Base-by-base conservation (phyloP, 2,888 invertebrate genomes). In the Protula sp. region DNA sequence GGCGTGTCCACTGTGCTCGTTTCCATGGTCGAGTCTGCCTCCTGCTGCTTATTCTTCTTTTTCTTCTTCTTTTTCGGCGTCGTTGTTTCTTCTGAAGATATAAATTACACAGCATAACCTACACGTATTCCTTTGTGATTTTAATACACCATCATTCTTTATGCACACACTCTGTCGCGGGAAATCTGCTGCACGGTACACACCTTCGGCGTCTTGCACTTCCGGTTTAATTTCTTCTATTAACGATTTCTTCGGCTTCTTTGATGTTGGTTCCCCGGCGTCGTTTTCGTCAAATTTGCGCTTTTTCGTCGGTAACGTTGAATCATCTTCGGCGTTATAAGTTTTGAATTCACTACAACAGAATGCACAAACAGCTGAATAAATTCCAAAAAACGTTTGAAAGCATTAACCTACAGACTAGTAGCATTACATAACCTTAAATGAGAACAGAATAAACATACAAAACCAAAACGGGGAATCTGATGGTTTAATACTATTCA, bases 311-410 rank as follows among this genome's bases (percentile, higher is more conserved):
- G 87, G 86, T 47, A 94, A 79, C 0, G 93, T 92, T 51, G 89
- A 90, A 82, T 95, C 95, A 0, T 87, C 88, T 2, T 88, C 89
- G 5, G 85, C 84, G 52, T 88, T 87, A 82, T 94, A 94, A 47
- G 89, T 87, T 69, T 88, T 85, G 55, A 92, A 87, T 83, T 94
- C 91, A 72, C 92, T 90, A 73, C 30, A 55, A 52, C 58, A 26
- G 19, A 54, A 22, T 9, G 38, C 2, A 19, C 14, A 38, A 45
- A 28, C 54, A 14, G 4, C 22, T 26, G 38, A 38, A 45, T 2
- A 24, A 26, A n/a, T 52, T 1, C 5, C 28, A 50, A 55, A 22
- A 55, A 28, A 4, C 26, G 9, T 4, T 22, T 24, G 48, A 56
- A 22, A 26, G 19, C 3, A 14, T 50, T 27, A 51, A 47, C 2